phyloP scores from a whole-genome alignment of 2,888 invertebrate genomes.

The Proisotoma minuta region DNA sequence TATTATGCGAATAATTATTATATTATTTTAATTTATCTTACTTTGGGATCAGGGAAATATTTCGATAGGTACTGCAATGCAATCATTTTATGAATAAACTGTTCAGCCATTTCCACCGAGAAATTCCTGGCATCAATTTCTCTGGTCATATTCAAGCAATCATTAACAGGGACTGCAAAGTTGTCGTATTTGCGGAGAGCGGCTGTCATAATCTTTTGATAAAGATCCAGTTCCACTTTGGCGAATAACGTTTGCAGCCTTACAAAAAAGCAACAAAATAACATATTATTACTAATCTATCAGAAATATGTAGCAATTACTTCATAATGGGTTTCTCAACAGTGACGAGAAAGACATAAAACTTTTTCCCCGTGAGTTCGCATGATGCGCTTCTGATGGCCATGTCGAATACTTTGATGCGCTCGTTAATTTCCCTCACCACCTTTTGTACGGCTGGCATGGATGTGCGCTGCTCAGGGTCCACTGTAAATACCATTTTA shows the following conservation, averaged over 20 bases:
- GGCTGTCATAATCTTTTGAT: conserved; percentile 39
- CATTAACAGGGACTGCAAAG: conserved; percentile 33
- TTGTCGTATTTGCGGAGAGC: conserved; percentile 32
- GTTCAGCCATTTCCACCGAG: conserved; percentile 28
- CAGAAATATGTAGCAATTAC: conserved; percentile 19
- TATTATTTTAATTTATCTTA: background rate
- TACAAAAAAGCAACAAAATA: background rate
- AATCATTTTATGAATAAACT: conserved; percentile 41
- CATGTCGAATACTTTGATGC: conserved; percentile 38
- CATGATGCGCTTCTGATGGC: conserved; percentile 41
- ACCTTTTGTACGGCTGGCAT: conserved; percentile 39
- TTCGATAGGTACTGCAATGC: conserved; percentile 36
- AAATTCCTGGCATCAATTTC: conserved; percentile 30
- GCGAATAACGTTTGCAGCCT: conserved; percentile 40
- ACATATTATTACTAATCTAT: background rate
- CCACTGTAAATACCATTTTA: background rate
- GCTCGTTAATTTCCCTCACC: conserved; percentile 41
- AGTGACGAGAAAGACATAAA: conserved; percentile 41
- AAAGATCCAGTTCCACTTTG: conserved; percentile 38
- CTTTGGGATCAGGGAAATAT: conserved; percentile 10
- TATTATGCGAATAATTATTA: background rate
- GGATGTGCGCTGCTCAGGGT: conserved; percentile 20
- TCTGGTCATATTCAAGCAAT: conserved; percentile 35
- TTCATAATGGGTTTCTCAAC: conserved; percentile 44
- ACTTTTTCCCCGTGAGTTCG: conserved; percentile 43